Evolutionary conservation across 2,888 invertebrate genomes (phyloP), one percentile per base, ranked within the genome.

Genomic region (Leptinotarsa peninsularis): DNA sequence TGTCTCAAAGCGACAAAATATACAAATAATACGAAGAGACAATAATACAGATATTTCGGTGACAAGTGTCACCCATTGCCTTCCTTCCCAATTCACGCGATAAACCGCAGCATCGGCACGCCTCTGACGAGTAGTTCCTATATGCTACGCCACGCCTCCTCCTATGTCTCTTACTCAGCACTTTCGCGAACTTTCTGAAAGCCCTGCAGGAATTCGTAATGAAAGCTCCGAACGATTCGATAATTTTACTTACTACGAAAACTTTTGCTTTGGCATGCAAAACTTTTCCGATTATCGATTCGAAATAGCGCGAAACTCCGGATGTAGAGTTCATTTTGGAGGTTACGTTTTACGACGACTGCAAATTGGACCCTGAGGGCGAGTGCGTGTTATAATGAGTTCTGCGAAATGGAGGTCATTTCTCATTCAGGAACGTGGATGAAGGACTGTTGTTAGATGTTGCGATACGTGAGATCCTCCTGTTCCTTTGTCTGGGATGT

Each of bases 261-360:
- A 84, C 83, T 84, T 85, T 82, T 84, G 83, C 83, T 83, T 83
- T 81, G 84, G 82, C 81, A 84, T 85, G 84, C 83, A 84, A 83
- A 85, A 85, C 83, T 84, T 85, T 83, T 76, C 80, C 80, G 79
- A 81, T 82, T 83, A 83, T 84, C 80, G 83, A 82, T 81, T 77
- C 74, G 67, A 27, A n/a, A 50, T 54, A 66, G 58, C 27, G 56
- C 43, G 56, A 54, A 70, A 70, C 54, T 56, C 33, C n/a, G 27
- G 33, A 27, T 54, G 43, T 71, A 49, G 43, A 33, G 27, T 63
- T 33, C 33, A 63, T 43, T n/a, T 63, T 17, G 5, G 43, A 33
- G 18, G 63, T 63, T 17, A 10, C 33, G 43, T 63, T 63, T 63
- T 43, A 63, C 63, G 63, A 21, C 60, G 60, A 63, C 17, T 63